These are phyloP conservation scores for Corythoichthys intestinalis DNA, from an alignment of 2,113 vertebrate genomes.

Conservation along the genomic window DNA sequence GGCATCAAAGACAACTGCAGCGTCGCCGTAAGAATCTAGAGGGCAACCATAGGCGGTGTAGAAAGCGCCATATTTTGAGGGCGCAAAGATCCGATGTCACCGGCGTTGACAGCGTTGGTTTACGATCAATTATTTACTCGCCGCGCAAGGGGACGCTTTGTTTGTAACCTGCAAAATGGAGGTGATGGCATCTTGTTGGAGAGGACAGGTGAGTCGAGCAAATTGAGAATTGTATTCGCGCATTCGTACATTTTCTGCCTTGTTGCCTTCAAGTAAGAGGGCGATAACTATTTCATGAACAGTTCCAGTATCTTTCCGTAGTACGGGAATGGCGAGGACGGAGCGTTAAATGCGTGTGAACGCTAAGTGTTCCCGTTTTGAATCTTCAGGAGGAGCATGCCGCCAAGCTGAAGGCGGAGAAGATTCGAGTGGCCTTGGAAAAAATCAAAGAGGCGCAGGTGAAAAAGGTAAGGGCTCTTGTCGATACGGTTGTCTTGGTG, in stretches of 20 bases:
- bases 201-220: constrained; percentile 64
- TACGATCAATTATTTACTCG: constrained; percentile 11
- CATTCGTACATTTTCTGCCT: constrained; percentile 3
- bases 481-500: constrained; percentile 13
- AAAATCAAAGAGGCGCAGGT: constrained; percentile 99
- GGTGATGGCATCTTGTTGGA: constrained; percentile 75
- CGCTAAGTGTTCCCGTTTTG: constrained; percentile 16
- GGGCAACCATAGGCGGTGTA: constrained; percentile 31
- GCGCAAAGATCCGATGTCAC: constrained; percentile 6
- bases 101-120: background rate
- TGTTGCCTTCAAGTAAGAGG: constrained; percentile 15
- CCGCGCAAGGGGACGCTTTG: constrained; percentile 3
- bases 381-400: constrained; percentile 91
- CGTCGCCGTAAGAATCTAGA: constrained; percentile 35
- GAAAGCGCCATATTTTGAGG: constrained; percentile 37
- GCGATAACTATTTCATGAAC: constrained; percentile 36
- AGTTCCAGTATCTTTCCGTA: constrained; percentile 14
- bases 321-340: constrained; percentile 1
- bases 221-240: background rate
- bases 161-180: constrained; percentile 50
- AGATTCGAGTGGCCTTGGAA: constrained; percentile 93
- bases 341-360: constrained; percentile 6
- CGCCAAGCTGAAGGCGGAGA: constrained; percentile 95
- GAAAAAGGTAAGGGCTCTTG: constrained; percentile 82
- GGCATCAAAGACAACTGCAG: constrained; percentile 47